A percentile compares a stretch with the other conserved stretches of the same genome.
These are phyloP conservation scores for Rhagoletis zephyria DNA, from an alignment of 1,140 invertebrate genomes.

Conservation along the genomic window DNA sequence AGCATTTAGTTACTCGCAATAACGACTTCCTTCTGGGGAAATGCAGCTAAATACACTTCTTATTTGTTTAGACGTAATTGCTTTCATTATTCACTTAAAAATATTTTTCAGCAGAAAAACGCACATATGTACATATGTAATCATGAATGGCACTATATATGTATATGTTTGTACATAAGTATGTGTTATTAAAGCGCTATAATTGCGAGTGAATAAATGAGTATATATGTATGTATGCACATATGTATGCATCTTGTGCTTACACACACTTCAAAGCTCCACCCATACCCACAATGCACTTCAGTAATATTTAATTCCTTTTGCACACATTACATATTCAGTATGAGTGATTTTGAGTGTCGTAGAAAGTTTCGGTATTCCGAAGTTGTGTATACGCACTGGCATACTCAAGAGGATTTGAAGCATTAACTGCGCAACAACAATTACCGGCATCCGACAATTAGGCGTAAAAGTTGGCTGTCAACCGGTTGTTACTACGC, in stretches of 20 bases:
- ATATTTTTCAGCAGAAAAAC: no score
- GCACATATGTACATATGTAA: no score
- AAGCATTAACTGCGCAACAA: constrained; percentile 45
- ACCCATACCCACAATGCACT: no score
- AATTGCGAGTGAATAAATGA: neutral
- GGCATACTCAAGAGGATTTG: constrained; percentile 30
- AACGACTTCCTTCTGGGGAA: constrained; percentile 28
- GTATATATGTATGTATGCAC: neutral
- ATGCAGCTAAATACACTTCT: constrained; percentile 6
- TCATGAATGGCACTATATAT: neutral
- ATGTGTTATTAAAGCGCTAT: neutral
- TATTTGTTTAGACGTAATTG: neutral
- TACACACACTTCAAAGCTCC: no score
- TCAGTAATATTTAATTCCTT: no score
- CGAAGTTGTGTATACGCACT: constrained; percentile 24
- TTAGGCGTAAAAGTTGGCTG: constrained; percentile 50
- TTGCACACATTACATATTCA: no score
- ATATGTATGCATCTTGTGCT: neutral
- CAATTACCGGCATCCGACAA: constrained; percentile 39
- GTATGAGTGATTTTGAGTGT: neutral
- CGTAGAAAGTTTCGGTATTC: neutral
- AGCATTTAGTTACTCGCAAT: neutral
- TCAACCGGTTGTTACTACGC: constrained; percentile 45
- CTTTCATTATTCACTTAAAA: neutral
- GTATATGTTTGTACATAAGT: neutral